phyloP scores from a whole-genome alignment of 2,113 vertebrate species.

The Fregetta grallaria region DNA sequence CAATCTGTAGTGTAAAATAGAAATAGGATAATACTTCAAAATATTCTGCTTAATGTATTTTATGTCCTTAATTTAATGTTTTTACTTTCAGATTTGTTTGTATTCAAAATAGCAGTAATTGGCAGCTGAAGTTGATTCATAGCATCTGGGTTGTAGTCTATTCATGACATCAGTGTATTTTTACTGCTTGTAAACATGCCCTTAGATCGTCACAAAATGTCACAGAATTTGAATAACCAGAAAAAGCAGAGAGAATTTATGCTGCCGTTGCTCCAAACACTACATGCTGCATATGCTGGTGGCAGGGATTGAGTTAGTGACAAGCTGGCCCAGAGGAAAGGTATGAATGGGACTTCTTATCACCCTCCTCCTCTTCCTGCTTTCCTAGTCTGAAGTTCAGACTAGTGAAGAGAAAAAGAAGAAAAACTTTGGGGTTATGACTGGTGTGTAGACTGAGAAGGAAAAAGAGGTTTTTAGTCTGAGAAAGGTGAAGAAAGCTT shows the following conservation, averaged over 20 bases:
- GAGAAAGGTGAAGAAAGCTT: background rate
- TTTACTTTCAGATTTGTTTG: conserved; percentile 30
- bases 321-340: background rate
- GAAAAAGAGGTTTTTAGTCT: background rate
- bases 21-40: background rate
- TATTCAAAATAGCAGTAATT: conserved; percentile 33
- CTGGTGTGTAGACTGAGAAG: background rate
- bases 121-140: conserved; percentile 2
- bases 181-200: conserved; percentile 38
- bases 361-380: background rate
- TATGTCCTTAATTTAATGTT: background rate
- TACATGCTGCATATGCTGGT: rapidly evolving
- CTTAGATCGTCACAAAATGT: conserved; percentile 19
- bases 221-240: conserved; percentile 7
- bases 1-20: background rate
- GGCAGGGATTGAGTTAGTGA: background rate
- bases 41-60: background rate
- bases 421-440: background rate
- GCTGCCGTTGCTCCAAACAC: background rate
- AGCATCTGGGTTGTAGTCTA: conserved; percentile 23
- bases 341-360: background rate
- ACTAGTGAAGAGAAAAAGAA: background rate
- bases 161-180: conserved; percentile 15
- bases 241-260: conserved; percentile 20
- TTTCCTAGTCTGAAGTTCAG: background rate